phyloP scores from a whole-genome alignment of 2,113 vertebrate genomes.

The Mystacornis crossleyi region DNA sequence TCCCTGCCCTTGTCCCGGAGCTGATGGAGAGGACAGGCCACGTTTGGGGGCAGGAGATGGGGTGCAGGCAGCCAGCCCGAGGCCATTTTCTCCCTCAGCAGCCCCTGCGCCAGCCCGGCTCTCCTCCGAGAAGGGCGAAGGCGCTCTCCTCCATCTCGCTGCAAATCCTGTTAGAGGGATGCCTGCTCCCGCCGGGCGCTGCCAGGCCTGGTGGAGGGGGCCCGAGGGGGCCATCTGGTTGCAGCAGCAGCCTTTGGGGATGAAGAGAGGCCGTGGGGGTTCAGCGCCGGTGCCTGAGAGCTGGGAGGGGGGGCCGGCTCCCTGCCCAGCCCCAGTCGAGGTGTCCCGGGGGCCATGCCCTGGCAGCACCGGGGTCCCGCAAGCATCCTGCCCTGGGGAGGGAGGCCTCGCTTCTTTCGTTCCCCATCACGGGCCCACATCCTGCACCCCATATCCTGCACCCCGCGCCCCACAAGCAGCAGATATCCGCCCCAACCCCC shows the following conservation, averaged over 20 bases:
- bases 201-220: background rate
- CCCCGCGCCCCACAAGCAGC: background rate
- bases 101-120: background rate
- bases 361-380: background rate
- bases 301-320: background rate
- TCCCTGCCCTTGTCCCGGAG: background rate
- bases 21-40: background rate
- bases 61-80: background rate
- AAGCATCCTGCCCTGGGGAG: background rate
- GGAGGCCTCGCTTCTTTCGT: background rate
- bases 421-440: background rate
- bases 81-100: slow-evolving; percentile 29
- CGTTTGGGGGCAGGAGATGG: background rate
- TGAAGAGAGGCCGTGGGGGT: background rate
- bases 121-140: background rate
- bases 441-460: background rate
- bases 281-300: background rate
- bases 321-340: background rate
- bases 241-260: background rate
- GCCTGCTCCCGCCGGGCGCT: background rate
- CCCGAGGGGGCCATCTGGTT: slow-evolving; percentile 14
- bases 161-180: slow-evolving; percentile 52
- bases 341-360: background rate
- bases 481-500: background rate
- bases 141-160: slow-evolving; percentile 20